Base-by-base conservation (phyloP, 2,113 vertebrate genomes). In the Podiceps cristatus region DNA sequence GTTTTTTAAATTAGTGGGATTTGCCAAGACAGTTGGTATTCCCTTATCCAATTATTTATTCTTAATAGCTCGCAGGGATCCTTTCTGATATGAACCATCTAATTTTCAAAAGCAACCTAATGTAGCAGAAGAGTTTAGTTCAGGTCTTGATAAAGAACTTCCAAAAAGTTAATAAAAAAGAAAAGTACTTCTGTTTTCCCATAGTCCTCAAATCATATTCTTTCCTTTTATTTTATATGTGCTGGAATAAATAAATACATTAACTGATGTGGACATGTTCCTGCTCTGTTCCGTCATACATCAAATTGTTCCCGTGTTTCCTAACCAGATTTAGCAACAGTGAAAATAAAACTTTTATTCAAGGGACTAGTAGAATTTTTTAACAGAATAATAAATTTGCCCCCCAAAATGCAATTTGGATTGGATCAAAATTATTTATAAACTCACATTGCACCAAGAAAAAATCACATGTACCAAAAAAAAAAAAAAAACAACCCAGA, bases 1-100 rank as follows among this genome's bases (percentile, higher is more conserved):
- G 11, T 52, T 94, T 97, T 98, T 96, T 77, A 89, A 91, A 93
- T 91, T 85, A 93, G 29, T 92, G 59, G 63, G 76, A 94, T 86
- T 96, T 52, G 18, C 63, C 62, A 7, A 96, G 67, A 47, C 35
- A 95, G n/a, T 67, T 85, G 63, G 92, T 96, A 97, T 71, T 97
- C 83, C 88, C 69, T 75, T 95, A 89, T 78, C 72, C 59, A 86
- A 91, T 97, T 93, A 96, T 96, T 97, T 97, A 95, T 97, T 95
- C 96, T 66, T 95, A 97, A 96, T 86, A 94, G 47, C 18, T 95
- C 87, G 60, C 45, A 96, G 68, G 50, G 53, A 97, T 93, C 56
- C 68, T 45, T 87, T 96, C 90, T 93, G 78, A 82, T 81, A 93
- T 18, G 64, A 96, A 94, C 62, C 16, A 89, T 29, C 20, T 91